These are phyloP conservation scores for Malurus leucopterus DNA, from an alignment of 2,797 vertebrate species.

Conservation along the genomic window DNA sequence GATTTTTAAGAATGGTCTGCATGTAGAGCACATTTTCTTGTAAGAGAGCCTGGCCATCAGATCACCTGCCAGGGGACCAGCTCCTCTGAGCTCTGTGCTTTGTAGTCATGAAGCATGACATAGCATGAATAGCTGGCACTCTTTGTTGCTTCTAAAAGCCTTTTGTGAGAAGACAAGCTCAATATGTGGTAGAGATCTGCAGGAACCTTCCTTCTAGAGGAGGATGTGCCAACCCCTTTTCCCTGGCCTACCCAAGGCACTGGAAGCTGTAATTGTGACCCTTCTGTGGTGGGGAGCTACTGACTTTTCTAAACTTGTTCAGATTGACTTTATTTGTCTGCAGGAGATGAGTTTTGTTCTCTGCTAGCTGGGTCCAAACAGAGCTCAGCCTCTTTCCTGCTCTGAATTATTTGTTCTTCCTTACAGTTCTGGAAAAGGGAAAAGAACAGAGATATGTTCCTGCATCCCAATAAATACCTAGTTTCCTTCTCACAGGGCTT, in stretches of 20 bases:
- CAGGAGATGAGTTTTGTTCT: neutral
- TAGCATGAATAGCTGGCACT: neutral
- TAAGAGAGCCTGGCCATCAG: neutral
- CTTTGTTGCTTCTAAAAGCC: neutral
- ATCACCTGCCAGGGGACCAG: neutral
- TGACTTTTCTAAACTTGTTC: neutral
- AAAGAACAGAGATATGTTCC: neutral
- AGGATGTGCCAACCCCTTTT: accelerated
- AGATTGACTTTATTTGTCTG: neutral
- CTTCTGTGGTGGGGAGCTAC: neutral
- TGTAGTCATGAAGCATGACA: accelerated
- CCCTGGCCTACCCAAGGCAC: neutral
- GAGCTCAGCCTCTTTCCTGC: neutral
- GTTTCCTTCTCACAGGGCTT: neutral
- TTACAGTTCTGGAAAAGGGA: neutral
- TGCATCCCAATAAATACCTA: neutral
- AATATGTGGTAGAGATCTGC: neutral
- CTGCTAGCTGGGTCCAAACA: neutral
- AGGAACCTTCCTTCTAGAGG: neutral
- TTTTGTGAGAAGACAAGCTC: neutral
- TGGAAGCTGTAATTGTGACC: neutral
- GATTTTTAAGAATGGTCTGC: neutral
- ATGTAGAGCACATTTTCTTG: neutral
- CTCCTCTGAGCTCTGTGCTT: neutral
- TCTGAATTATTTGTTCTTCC: neutral